These are phyloP conservation scores for Ardeotis arabs DNA, from an alignment of 2,113 vertebrate species.

Conservation along the genomic window DNA sequence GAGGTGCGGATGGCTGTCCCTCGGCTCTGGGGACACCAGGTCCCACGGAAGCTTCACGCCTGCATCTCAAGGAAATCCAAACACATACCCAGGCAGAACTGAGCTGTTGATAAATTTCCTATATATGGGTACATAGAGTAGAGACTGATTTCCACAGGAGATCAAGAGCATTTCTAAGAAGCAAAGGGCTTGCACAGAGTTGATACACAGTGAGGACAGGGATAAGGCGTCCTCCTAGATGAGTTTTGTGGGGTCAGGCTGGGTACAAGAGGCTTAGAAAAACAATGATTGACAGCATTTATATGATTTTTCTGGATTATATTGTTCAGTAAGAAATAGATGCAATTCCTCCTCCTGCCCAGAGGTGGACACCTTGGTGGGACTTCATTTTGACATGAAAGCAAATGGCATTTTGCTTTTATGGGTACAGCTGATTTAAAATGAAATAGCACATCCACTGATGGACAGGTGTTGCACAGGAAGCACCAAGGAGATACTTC, in stretches of 20 bases:
- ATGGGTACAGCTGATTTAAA: neutral
- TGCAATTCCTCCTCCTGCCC: neutral
- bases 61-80: neutral
- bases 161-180: neutral
- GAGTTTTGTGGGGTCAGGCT: neutral
- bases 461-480: neutral
- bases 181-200: neutral
- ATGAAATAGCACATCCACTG: neutral
- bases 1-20: neutral
- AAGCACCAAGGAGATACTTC: neutral
- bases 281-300: neutral
- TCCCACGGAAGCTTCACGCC: neutral
- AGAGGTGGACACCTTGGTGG: neutral
- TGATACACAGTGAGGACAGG: neutral
- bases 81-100: neutral
- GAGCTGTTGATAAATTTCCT: neutral
- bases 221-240: neutral
- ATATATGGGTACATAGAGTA: fast-evolving
- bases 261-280: neutral
- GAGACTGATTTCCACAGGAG: neutral
- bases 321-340: neutral
- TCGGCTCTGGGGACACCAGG: neutral
- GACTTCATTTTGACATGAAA: neutral
- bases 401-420: neutral
- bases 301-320: neutral